Base-by-base conservation (phyloP, 1,140 invertebrate species). In the Caerostris darwini region DNA sequence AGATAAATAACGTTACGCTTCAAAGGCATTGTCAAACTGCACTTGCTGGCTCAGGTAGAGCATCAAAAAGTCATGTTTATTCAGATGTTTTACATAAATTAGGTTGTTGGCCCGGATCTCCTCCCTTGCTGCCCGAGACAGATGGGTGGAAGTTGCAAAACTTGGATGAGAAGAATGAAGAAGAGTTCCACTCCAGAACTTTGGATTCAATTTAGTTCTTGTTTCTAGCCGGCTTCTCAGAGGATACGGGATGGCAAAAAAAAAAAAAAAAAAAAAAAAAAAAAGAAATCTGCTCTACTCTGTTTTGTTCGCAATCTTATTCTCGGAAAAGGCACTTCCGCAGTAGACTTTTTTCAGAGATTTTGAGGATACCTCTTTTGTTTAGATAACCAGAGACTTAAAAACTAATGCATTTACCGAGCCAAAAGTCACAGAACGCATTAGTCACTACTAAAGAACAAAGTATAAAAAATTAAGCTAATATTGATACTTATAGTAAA, bases 71-170 rank as follows among this genome's bases (percentile, higher is more conserved):
- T 82, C 90, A 91, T 91, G 90, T 91, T 91, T 91, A 91, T 91
- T 91, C 90, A 91, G 90, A 91, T 91, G 90, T 91, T 91, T 91
- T 91, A 91, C 90, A 91, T 91, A 91, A 91, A 91, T 91, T 91
- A 91, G 77, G 58, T 91, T 82, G 61, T 50, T 90, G n/a, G 53
- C 14, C 57, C 56, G 61, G 57, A 34, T 91, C 71, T n/a, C 69
- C 53, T 17, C 71, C 50, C 69, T 59, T 17, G 34, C 17, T 19
- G 50, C 12, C 7, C 14, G 67, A 90, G 67, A 90, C 88, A 90
- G 88, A 90, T 90, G 64, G 88, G 14, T 90, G 64, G 67, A 14
- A 19, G 54, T 90, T 56, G 59, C 86, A 64, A 19, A 64, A 64
- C 59, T 12, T 12, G 64, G 67, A 69, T 19, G 6, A 69, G 56